Conservation (phyloP, 1,140 invertebrate species). For the Holotrichia oblita region DNA sequence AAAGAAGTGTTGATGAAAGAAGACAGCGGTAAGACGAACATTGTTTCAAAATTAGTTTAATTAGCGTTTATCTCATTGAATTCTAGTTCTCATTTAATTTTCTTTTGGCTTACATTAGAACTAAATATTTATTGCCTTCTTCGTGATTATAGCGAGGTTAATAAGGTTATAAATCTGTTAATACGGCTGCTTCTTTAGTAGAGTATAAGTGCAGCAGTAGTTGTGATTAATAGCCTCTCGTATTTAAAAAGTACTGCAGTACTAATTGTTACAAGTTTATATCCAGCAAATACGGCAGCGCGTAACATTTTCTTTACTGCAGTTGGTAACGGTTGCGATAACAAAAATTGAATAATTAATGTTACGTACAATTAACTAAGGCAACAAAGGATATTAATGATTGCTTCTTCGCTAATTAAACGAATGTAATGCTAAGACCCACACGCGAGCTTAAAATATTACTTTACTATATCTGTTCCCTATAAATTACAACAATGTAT, state of each 20-base stretch:
- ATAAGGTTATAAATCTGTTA: slow-evolving; percentile 19
- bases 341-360: slow-evolving; percentile 23
- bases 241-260: background rate
- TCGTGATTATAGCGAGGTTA: background rate
- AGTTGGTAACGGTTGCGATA: slow-evolving; percentile 10
- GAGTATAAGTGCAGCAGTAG: background rate
- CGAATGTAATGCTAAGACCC: slow-evolving; percentile 16
- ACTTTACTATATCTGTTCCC: background rate
- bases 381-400: slow-evolving; percentile 31
- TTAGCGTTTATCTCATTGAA: too few relatives aligned
- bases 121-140: background rate
- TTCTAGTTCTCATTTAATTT: too few relatives aligned
- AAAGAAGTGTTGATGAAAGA: too few relatives aligned
- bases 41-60: too few relatives aligned
- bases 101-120: background rate
- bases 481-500: background rate
- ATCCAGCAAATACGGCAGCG: background rate
- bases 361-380: slow-evolving; percentile 9
- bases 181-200: background rate
- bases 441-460: slow-evolving; percentile 7
- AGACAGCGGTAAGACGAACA: too few relatives aligned
- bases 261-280: slow-evolving; percentile 9
- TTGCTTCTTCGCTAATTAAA: slow-evolving; percentile 26
- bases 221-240: background rate
- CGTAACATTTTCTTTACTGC: background rate